These are phyloP conservation scores for Hozukius guyotensis DNA, from an alignment of 2,797 vertebrate genomes.

Conservation along the genomic window DNA sequence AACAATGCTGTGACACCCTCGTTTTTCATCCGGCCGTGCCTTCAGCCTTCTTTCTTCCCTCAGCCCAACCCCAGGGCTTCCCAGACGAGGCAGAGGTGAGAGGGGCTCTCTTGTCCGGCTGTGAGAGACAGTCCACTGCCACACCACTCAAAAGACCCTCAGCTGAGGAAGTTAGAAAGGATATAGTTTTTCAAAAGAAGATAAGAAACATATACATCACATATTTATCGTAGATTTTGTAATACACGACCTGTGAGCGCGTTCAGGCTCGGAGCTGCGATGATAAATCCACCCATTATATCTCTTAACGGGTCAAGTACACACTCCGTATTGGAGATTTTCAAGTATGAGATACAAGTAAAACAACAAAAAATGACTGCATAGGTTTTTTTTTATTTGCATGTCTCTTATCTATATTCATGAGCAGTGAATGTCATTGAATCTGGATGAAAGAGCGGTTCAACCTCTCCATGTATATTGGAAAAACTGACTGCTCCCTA, in stretches of 20 bases:
- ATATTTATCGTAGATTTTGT: background rate
- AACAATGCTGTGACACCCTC: conserved; percentile 89
- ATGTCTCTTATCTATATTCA: conserved; percentile 72
- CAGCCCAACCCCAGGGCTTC: conserved; percentile 69
- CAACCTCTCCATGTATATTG: conserved; percentile 54
- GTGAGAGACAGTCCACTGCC: conserved; percentile 52
- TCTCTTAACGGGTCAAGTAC: background rate
- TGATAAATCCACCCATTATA: conserved; percentile 1
- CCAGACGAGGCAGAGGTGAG: conserved; percentile 82
- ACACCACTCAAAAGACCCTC: conserved; percentile 36
- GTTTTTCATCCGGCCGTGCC: conserved; percentile 86
- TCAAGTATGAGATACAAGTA: conserved; percentile 2
- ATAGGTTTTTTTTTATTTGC: conserved; percentile 47
- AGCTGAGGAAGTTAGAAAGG: background rate
- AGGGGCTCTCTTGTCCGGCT: conserved; percentile 72
- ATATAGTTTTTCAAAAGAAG: background rate
- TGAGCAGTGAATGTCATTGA: conserved; percentile 65
- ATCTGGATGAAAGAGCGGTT: conserved; percentile 66
- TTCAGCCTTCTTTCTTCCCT: conserved; percentile 79
- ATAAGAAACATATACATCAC: background rate
- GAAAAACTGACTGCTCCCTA: conserved; percentile 59
- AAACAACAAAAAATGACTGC: conserved; percentile 39
- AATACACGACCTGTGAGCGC: background rate
- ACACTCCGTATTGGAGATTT: background rate
- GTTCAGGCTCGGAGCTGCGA: background rate